Conservation (phyloP, 2,888 invertebrate species). For the Bellardia bayeri region DNA sequence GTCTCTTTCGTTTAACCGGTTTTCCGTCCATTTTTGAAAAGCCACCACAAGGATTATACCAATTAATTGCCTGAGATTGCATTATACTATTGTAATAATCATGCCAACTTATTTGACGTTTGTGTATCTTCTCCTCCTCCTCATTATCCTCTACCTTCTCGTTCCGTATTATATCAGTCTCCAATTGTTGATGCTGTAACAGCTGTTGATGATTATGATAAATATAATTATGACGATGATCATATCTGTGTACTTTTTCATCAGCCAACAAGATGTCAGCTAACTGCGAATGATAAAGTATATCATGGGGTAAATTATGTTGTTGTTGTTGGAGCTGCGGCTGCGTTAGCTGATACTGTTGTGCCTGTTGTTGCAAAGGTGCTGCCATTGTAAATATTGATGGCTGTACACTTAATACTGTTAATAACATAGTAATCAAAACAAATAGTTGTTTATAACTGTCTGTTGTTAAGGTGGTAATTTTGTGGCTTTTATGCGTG, state of each 20-base stretch:
- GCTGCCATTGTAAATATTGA: constrained; percentile 71
- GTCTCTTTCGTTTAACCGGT: constrained; percentile 36
- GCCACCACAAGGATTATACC: constrained; percentile 79
- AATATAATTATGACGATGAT: constrained; percentile 39
- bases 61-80: constrained; percentile 73
- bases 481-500: constrained; percentile 69
- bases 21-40: constrained; percentile 67
- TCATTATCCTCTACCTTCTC: background rate
- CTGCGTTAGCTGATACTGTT: constrained; percentile 21
- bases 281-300: constrained; percentile 28
- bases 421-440: constrained; percentile 75
- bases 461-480: constrained; percentile 69
- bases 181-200: constrained; percentile 25
- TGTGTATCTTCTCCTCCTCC: constrained; percentile 70
- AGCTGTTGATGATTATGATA: constrained; percentile 29
- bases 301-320: constrained; percentile 45
- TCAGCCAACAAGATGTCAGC: constrained; percentile 48
- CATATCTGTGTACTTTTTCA: constrained; percentile 28
- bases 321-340: constrained; percentile 41
- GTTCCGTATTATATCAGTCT: constrained; percentile 52
- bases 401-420: constrained; percentile 72
- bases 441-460: constrained; percentile 69
- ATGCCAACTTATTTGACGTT: constrained; percentile 72
- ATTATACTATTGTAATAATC: constrained; percentile 72
- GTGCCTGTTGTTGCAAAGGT: constrained; percentile 44